Percentiles rank a stretch among this genome's conserved stretches.
Conservation (phyloP, 2,113 vertebrate genomes). For the Bubo scandiacus region DNA sequence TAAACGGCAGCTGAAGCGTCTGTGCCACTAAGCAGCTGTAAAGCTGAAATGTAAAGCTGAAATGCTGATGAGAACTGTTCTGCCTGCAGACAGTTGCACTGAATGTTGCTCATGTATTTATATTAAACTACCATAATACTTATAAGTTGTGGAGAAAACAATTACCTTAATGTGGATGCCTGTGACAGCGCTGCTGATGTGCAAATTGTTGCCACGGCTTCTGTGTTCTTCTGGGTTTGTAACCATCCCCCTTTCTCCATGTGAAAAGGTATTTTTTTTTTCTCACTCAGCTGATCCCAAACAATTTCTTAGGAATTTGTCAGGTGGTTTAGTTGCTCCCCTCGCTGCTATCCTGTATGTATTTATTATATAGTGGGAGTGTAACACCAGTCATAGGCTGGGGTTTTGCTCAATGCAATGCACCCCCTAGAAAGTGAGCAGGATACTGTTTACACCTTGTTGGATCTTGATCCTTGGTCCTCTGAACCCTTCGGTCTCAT, state of each 20-base stretch:
- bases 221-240: neutral
- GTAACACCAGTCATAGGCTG: neutral
- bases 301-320: neutral
- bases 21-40: neutral
- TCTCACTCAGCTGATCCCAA: neutral
- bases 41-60: neutral
- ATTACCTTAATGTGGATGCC: neutral
- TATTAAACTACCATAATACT: accelerated
- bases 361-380: neutral
- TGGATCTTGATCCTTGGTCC: neutral
- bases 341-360: neutral
- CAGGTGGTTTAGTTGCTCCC: neutral
- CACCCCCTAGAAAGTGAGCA: neutral
- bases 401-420: neutral
- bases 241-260: neutral
- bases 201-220: neutral
- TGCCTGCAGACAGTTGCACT: neutral
- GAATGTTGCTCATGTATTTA: neutral
- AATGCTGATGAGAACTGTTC: neutral
- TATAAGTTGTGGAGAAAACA: neutral
- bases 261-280: neutral
- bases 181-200: neutral
- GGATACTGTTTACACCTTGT: neutral
- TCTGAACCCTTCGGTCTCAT: neutral
- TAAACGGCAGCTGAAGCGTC: neutral